A percentile compares a stretch with the other conserved stretches of the same genome.
These are phyloP conservation scores for Pemphigus obesinymphae DNA, from an alignment of 1,140 invertebrate species.

Conservation along the genomic window DNA sequence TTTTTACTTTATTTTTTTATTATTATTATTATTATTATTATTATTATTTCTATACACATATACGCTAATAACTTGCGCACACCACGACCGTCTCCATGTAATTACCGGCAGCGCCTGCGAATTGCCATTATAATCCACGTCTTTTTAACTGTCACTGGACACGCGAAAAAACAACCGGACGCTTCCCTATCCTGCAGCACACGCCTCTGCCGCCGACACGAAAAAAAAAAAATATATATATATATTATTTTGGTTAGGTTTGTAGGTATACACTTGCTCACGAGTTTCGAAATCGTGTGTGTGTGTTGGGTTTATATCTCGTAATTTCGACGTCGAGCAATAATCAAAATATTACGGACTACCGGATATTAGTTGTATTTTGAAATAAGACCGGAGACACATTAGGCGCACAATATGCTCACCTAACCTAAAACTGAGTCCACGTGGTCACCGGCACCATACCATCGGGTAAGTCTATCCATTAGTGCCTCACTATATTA, in stretches of 20 bases:
- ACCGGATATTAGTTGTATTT: slow-evolving; percentile 27
- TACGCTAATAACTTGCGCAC: not conserved
- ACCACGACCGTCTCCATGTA: not conserved
- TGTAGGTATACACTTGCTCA: not conserved
- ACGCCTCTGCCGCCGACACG: no score
- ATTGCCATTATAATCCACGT: slow-evolving; percentile 7
- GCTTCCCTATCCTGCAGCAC: not conserved
- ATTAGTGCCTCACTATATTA: not conserved
- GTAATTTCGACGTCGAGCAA: not conserved
- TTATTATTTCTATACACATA: not conserved
- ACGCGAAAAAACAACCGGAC: slow-evolving; percentile 37
- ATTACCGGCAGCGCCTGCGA: slow-evolving; percentile 39
- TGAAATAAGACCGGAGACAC: not conserved
- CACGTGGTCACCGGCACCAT: no score
- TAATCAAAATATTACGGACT: not conserved
- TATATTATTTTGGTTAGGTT: no score
- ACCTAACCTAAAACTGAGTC: not conserved
- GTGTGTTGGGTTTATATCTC: not conserved
- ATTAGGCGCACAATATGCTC: not conserved
- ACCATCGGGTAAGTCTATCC: not conserved
- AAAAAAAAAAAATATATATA: no score
- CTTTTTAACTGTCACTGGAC: slow-evolving; percentile 41
- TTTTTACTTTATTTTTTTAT: no score
- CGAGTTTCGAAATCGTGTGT: not conserved
- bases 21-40: not conserved